Conservation (phyloP, 1,140 invertebrate genomes). For the Cryptotermes secundus region DNA sequence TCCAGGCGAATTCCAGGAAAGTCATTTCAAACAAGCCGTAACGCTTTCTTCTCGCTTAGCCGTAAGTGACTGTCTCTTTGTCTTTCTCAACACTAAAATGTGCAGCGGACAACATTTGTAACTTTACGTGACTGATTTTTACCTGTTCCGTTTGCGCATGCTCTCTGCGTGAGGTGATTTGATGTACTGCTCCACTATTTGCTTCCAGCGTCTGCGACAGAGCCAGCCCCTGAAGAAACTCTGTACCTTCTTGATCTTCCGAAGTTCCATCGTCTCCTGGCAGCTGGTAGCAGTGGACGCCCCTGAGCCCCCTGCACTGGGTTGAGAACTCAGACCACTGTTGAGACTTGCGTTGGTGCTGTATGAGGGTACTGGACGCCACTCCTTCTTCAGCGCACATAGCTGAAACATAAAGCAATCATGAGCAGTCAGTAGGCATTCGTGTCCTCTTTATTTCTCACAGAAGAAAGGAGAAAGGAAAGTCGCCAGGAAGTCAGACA, state of each 20-base stretch:
- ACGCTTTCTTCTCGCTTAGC: too few relatives aligned
- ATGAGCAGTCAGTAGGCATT: too few relatives aligned
- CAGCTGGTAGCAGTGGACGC: conserved; percentile 11
- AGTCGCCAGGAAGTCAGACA: too few relatives aligned
- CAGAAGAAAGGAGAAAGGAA: too few relatives aligned
- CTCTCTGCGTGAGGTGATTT: conserved; percentile 92
- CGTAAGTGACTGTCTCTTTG: too few relatives aligned
- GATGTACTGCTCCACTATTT: conserved; percentile 94
- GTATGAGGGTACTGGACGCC: conserved; percentile 52
- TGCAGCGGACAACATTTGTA: too few relatives aligned
- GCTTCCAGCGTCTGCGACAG: conserved; percentile 90
- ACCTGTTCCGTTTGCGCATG: conserved; percentile 91
- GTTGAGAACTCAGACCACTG: conserved; percentile 41
- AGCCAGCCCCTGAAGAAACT: conserved; percentile 94
- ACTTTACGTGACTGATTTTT: too few relatives aligned
- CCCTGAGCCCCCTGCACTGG: conserved; percentile 36
- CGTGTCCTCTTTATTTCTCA: too few relatives aligned
- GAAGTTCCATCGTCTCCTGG: conserved; percentile 68
- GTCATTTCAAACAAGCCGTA: too few relatives aligned
- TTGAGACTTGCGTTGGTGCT: conserved; percentile 45
- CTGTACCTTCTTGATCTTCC: conserved; percentile 93
- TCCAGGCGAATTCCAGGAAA: too few relatives aligned
- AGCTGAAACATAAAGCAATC: conserved; percentile 55
- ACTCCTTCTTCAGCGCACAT: conserved; percentile 78
- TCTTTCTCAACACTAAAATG: too few relatives aligned